Evolutionary conservation across 2,797 vertebrate species (phyloP).

Genomic region (Anomalospiza imberbis): DNA sequence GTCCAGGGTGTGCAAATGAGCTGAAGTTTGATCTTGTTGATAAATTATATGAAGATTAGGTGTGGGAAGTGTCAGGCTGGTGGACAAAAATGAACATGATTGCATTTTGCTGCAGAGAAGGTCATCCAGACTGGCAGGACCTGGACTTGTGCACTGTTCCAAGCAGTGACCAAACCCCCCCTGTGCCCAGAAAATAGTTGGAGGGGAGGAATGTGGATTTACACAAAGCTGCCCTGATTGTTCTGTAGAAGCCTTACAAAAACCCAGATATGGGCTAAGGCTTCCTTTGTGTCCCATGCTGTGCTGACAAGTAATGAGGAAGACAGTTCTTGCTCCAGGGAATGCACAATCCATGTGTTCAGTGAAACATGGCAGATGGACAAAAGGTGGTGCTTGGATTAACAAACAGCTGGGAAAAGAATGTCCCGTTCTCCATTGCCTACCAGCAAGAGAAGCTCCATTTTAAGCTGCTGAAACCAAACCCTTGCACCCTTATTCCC

Average conservation of each 20-base stretch:
- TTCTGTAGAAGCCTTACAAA: background rate
- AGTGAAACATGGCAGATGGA: constrained; percentile 51
- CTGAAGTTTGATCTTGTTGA: background rate
- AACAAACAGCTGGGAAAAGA: constrained; percentile 25
- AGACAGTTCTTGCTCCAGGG: constrained; percentile 54
- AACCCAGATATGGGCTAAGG: background rate
- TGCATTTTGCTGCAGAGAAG: background rate
- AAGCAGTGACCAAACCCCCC: background rate
- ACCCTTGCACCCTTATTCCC: background rate
- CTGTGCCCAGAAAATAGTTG: background rate
- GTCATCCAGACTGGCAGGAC: background rate
- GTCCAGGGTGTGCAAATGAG: background rate
- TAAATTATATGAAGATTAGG: background rate
- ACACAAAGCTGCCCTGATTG: background rate
- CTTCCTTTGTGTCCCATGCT: background rate
- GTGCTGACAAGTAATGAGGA: constrained; percentile 23
- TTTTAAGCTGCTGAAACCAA: background rate
- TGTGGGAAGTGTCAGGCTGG: background rate
- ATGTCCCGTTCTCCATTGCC: background rate
- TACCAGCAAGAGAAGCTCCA: background rate
- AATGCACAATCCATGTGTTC: constrained; percentile 52
- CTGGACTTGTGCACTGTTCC: background rate
- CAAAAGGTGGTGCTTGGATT: constrained; percentile 43
- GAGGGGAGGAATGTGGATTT: background rate
- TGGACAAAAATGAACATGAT: background rate